Percentiles rank a stretch among this genome's conserved stretches.
These are phyloP conservation scores for Pycnomerus fuliginosus DNA, from an alignment of 2,888 invertebrate genomes.

Conservation along the genomic window DNA sequence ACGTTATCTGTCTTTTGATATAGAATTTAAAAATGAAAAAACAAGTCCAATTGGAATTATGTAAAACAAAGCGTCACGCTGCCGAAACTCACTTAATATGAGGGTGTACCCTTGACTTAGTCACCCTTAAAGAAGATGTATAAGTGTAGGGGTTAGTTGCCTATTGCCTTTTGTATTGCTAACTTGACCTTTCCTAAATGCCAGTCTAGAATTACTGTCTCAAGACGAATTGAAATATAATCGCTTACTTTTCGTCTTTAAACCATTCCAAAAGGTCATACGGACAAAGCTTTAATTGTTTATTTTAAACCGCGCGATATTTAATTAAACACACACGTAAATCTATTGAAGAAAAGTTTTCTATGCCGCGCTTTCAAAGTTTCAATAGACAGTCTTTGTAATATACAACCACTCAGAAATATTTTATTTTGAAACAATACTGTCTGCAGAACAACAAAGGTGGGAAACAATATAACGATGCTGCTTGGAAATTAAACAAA, in stretches of 20 bases:
- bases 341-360: conserved; percentile 13
- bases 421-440: conserved; percentile 32
- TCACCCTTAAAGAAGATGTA: conserved; percentile 45
- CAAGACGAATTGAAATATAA: too few relatives aligned
- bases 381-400: too few relatives aligned
- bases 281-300: conserved; percentile 17
- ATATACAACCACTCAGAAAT: conserved; percentile 12
- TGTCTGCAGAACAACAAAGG: conserved; percentile 34
- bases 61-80: too few relatives aligned
- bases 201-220: conserved; percentile 35
- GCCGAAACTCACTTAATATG: too few relatives aligned
- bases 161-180: conserved; percentile 39
- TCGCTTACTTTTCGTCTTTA: too few relatives aligned
- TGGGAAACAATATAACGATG: conserved; percentile 39
- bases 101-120: not conserved
- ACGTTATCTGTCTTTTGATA: too few relatives aligned
- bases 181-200: conserved; percentile 45
- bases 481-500: conserved; percentile 32
- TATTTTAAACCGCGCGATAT: conserved; percentile 8
- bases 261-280: conserved; percentile 3
- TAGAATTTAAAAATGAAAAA: too few relatives aligned
- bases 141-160: conserved; percentile 48
- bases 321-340: conserved; percentile 15
- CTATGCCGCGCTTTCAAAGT: too few relatives aligned
- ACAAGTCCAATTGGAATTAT: too few relatives aligned